These are phyloP conservation scores for Dioctria linearis DNA, from an alignment of 2,888 invertebrate species.

Conservation along the genomic window DNA sequence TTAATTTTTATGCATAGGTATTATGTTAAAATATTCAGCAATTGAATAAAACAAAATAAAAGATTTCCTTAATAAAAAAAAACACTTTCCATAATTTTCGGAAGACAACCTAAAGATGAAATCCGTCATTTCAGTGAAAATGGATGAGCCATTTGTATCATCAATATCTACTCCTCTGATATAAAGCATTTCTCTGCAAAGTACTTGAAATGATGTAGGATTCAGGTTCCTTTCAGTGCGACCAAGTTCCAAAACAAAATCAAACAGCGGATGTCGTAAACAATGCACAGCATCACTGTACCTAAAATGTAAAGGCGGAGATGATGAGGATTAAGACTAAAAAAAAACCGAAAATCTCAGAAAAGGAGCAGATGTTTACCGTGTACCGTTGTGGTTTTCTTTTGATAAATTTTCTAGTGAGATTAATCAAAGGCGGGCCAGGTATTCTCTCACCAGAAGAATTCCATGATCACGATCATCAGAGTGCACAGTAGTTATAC, in stretches of 20 bases:
- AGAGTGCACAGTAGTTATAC: neutral
- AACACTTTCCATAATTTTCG: no score
- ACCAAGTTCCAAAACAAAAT: constrained; percentile 26
- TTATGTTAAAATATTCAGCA: no score
- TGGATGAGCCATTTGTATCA: neutral
- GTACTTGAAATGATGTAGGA: neutral
- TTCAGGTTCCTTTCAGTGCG: constrained; percentile 2
- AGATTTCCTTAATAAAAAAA: no score
- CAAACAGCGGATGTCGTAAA: constrained; percentile 40
- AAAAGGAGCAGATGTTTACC: constrained; percentile 49
- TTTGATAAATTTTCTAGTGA: constrained; percentile 39
- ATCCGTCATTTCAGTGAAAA: no score
- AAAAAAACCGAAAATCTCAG: constrained; percentile 40
- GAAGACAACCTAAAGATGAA: no score
- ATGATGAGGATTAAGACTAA: constrained; percentile 40
- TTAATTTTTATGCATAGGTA: no score
- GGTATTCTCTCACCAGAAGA: constrained; percentile 40
- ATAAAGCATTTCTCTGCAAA: neutral
- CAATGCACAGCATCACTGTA: constrained; percentile 44
- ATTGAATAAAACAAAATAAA: no score
- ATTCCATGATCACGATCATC: constrained; percentile 24
- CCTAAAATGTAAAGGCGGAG: constrained; percentile 18
- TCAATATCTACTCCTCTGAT: neutral
- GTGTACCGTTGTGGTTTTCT: constrained; percentile 29
- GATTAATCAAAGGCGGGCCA: constrained; percentile 43